These are phyloP conservation scores for Onychomys torridus DNA, from an alignment of 2,797 vertebrate species.

Conservation along the genomic window DNA sequence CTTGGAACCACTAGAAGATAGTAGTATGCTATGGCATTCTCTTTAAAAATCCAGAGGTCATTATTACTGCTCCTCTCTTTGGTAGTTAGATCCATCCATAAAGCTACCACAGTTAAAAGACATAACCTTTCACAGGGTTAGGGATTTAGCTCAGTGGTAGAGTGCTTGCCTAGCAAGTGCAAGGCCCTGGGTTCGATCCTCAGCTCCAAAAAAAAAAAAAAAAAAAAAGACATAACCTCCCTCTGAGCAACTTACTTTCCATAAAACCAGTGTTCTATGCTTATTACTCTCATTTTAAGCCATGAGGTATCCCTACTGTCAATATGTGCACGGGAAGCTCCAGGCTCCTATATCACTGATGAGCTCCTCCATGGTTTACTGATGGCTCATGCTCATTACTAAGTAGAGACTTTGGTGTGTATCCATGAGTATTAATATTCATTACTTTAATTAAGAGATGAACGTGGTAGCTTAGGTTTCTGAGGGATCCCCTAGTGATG, in stretches of 20 bases:
- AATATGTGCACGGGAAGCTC: background rate
- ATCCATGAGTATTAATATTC: background rate
- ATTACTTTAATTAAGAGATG: constrained; percentile 33
- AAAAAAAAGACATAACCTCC: background rate
- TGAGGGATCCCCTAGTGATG: background rate
- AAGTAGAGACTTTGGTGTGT: background rate
- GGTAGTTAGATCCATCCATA: constrained; percentile 3
- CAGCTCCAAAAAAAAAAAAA: too few species aligned
- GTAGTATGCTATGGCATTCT: background rate
- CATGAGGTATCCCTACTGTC: background rate
- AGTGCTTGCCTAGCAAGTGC: too few species aligned
- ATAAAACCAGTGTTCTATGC: background rate
- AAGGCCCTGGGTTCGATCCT: too few species aligned
- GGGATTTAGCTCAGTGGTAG: too few species aligned
- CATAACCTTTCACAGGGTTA: too few species aligned
- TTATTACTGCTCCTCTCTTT: background rate
- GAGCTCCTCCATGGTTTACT: background rate
- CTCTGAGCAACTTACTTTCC: constrained; percentile 11
- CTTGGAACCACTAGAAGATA: background rate
- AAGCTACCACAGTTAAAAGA: constrained; percentile 11
- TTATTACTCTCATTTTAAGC: constrained; percentile 13
- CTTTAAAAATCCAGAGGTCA: constrained; percentile 21
- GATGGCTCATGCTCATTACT: constrained; percentile 25
- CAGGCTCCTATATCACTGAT: background rate
- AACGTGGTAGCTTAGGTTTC: background rate